Evolutionary conservation across 2,888 invertebrate species (phyloP).

Genomic region (Microctonus brassicae): DNA sequence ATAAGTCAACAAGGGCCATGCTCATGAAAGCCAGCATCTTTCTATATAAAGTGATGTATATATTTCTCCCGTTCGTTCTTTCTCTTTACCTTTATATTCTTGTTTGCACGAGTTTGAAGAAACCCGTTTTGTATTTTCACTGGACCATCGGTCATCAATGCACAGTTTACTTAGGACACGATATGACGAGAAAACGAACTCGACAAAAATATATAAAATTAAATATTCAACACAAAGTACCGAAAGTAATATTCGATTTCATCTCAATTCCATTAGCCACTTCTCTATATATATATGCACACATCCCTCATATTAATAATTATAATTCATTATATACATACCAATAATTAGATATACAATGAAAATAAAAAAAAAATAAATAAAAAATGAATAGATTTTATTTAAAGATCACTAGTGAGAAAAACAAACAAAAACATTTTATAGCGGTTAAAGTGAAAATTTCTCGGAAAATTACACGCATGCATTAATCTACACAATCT

Average conservation of each 20-base stretch:
- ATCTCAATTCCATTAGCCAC: slow-evolving; percentile 31
- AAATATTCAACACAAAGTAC: slow-evolving; percentile 54
- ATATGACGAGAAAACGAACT: slow-evolving; percentile 29
- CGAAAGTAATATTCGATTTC: slow-evolving; percentile 30
- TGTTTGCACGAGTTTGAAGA: slow-evolving; percentile 68
- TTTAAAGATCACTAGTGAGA: not conserved
- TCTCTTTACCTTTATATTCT: slow-evolving; percentile 44
- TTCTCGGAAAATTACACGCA: not conserved
- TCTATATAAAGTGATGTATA: not conserved
- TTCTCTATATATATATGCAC: slow-evolving; percentile 1
- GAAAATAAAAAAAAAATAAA: too few species aligned
- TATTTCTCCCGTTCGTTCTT: slow-evolving; percentile 11
- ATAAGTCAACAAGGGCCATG: slow-evolving; percentile 65
- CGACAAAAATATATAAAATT: slow-evolving; percentile 47
- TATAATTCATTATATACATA: not conserved
- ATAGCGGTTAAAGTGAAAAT: not conserved
- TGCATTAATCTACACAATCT: not conserved
- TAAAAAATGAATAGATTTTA: not conserved
- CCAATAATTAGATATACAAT: not conserved
- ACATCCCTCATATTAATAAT: not conserved
- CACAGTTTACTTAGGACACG: slow-evolving; percentile 40
- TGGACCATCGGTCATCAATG: slow-evolving; percentile 43
- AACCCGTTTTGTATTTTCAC: slow-evolving; percentile 62
- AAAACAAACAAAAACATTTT: not conserved
- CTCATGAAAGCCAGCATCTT: slow-evolving; percentile 47